phyloP scores from a whole-genome alignment of 2,797 vertebrate genomes.

The Crenuchus spilurus region DNA sequence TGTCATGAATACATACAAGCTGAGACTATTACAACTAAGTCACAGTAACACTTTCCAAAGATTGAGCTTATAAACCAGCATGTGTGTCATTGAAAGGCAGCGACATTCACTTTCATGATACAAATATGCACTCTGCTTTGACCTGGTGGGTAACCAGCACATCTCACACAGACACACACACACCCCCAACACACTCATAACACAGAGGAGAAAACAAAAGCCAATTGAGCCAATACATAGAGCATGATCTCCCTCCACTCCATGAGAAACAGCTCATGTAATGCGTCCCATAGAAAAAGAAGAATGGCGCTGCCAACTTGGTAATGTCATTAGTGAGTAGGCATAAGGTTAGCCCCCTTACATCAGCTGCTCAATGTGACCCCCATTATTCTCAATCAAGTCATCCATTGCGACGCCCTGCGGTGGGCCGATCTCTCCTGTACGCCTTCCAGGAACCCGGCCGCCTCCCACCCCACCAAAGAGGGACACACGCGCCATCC shows the following conservation, averaged over 20 bases:
- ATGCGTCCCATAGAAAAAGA: slow-evolving; percentile 45
- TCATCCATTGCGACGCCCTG: slow-evolving; percentile 74
- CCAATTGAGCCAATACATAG: background rate
- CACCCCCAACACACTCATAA: background rate
- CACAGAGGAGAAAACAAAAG: slow-evolving; percentile 31
- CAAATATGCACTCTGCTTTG: background rate
- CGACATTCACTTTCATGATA: background rate
- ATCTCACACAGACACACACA: background rate
- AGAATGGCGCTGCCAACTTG: slow-evolving; percentile 32
- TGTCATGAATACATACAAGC: too few relatives aligned
- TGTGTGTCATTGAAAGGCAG: background rate
- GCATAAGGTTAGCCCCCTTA: slow-evolving; percentile 71
- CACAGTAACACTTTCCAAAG: background rate
- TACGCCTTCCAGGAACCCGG: slow-evolving; percentile 71
- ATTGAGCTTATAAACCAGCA: background rate
- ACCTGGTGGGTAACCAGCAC: slow-evolving; percentile 17
- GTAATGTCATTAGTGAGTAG: slow-evolving; percentile 63
- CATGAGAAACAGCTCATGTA: slow-evolving; percentile 66
- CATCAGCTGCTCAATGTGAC: slow-evolving; percentile 81
- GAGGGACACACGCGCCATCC: slow-evolving; percentile 43
- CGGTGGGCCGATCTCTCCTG: slow-evolving; percentile 66
- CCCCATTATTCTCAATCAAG: slow-evolving; percentile 79
- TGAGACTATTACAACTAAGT: too few relatives aligned
- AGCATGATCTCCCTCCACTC: background rate
- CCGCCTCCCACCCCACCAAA: slow-evolving; percentile 54